phyloP scores from a whole-genome alignment of 2,888 invertebrate genomes.

The Diarsia mendica region DNA sequence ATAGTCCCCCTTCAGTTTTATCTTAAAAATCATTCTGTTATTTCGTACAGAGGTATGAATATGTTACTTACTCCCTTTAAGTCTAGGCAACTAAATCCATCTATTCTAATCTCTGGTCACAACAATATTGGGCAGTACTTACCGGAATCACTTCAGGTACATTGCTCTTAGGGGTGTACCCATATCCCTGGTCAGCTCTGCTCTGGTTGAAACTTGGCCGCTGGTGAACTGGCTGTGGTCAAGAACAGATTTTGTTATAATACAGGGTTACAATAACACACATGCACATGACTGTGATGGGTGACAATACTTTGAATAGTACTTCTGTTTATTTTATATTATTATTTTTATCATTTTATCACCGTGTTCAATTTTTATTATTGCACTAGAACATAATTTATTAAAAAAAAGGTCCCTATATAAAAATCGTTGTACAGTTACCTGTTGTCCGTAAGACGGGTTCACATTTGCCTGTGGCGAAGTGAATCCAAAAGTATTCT shows the following conservation, averaged over 20 bases:
- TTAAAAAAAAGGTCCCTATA: not conserved
- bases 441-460: constrained; percentile 67
- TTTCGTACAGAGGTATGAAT: not conserved
- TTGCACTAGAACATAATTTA: not conserved
- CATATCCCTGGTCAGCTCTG: constrained; percentile 61
- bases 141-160: constrained; percentile 64
- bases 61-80: not conserved
- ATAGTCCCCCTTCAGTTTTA: no score
- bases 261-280: not conserved
- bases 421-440: constrained; percentile 26
- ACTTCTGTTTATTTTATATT: no score
- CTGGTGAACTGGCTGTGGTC: constrained; percentile 32
- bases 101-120: not conserved
- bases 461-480: constrained; percentile 50
- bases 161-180: constrained; percentile 61
- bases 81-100: not conserved
- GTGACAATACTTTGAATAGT: not conserved
- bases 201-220: constrained; percentile 53
- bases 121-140: constrained; percentile 43
- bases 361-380: not conserved
- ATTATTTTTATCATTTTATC: no score
- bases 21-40: not conserved
- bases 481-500: constrained; percentile 57
- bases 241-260: not conserved
- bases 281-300: not conserved